A percentile compares a stretch with the other conserved stretches of the same genome.
Evolutionary conservation across 2,113 vertebrate species (phyloP).

Genomic region (Cricetomys ansorgei): DNA sequence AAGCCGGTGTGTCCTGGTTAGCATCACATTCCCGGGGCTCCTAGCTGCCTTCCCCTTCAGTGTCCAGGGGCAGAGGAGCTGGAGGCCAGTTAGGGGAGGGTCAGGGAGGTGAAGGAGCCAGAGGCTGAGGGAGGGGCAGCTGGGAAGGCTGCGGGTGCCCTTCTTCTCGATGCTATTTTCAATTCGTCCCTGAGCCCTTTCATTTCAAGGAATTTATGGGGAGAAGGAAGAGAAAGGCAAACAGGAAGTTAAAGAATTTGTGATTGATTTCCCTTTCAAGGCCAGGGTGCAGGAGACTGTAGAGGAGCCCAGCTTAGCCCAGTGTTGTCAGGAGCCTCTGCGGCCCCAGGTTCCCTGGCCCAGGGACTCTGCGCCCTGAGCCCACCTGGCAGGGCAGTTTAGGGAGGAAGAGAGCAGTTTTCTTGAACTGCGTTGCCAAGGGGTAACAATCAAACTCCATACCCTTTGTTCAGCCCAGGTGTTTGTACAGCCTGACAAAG

Average conservation of each 20-base stretch:
- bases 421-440: neutral
- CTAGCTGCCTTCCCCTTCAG: neutral
- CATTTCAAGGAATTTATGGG: constrained; percentile 14
- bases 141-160: too few species aligned
- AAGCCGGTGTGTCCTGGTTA: neutral
- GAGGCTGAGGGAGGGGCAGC: neutral
- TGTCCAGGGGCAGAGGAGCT: neutral
- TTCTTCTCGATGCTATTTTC: neutral
- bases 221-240: constrained; percentile 37
- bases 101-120: neutral
- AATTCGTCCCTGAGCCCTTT: neutral
- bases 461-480: constrained; percentile 10
- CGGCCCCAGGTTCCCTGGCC: neutral
- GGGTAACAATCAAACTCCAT: neutral
- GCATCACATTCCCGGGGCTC: neutral
- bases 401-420: neutral
- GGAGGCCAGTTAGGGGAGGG: neutral
- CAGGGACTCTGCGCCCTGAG: neutral
- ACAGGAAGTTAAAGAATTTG: constrained; percentile 14
- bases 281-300: neutral
- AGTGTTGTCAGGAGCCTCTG: neutral
- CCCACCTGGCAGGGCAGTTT: neutral
- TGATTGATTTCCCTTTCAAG: constrained; percentile 47
- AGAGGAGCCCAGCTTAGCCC: neutral
- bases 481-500: constrained; percentile 63